phyloP scores from a whole-genome alignment of 2,888 invertebrate genomes.

The Standfussiana lucernea region DNA sequence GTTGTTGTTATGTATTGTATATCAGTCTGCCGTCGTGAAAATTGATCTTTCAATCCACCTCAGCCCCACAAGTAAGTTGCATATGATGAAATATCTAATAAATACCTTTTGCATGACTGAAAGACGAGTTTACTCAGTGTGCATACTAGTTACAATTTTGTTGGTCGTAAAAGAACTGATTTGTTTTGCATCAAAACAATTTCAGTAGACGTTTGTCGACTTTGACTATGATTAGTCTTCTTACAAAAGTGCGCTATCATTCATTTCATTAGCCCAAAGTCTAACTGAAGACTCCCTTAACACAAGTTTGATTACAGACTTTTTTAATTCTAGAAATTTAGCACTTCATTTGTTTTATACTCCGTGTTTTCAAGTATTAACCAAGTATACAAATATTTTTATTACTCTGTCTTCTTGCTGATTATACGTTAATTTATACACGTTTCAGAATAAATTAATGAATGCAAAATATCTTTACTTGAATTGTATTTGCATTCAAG shows the following conservation, averaged over 20 bases:
- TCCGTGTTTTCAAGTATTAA: constrained; percentile 68
- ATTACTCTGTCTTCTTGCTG: constrained; percentile 69
- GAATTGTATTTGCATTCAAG: constrained; percentile 55
- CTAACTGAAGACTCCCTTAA: too few species aligned
- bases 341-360: constrained; percentile 33
- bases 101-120: background rate
- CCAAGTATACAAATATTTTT: constrained; percentile 77
- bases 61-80: background rate
- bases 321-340: too few species aligned
- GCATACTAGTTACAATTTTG: background rate
- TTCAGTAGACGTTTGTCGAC: background rate
- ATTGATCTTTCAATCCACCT: background rate
- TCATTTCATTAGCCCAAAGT: background rate
- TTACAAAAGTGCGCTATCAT: background rate
- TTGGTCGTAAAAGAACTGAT: background rate
- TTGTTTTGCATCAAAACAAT: background rate
- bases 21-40: background rate
- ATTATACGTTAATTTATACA: constrained; percentile 75
- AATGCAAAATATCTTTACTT: constrained; percentile 53
- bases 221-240: background rate
- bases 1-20: background rate
- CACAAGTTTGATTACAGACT: too few species aligned
- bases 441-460: constrained; percentile 62
- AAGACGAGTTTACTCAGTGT: background rate
- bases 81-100: background rate